Evolutionary conservation across 2,797 vertebrate genomes (phyloP), one percentile per base, ranked within the genome.

Genomic region (Epinephelus awoara): DNA sequence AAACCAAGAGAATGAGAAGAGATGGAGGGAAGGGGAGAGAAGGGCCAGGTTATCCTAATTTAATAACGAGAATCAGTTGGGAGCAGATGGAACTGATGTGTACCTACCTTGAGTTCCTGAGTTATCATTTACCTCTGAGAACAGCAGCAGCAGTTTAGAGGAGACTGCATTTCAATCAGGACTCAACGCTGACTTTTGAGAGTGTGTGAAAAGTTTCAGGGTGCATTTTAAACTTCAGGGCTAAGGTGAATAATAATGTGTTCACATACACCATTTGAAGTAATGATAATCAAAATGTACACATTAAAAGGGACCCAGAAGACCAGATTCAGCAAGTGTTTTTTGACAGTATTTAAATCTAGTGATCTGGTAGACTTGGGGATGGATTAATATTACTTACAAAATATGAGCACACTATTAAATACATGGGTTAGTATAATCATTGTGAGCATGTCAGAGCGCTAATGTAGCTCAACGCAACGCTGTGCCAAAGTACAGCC

Each of bases 21-120:
- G 75, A 83, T 51, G 46, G 34, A 75, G 67, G 21, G 50, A 56
- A 50, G 56, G n/a, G 29, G 61, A 58, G 64, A 74, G 73, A 79
- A 68, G 86, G 78, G 59, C 49, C 85, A 85, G 73, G 85, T 88
- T 88, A 86, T 88, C 25, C 82, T 90, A 77, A 92, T 88, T 84
- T 66, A 86, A 89, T 90, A 82, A 88, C 47, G 34, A 25, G 42
- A 89, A 88, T 88, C 66, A 82, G 54, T 50, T 72, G 79, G 79
- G 85, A 87, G 82, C 73, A 80, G 78, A 84, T 82, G 68, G 83
- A 85, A 79, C 67, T 72, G 75, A 80, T 72, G 76, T 82, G 65
- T 19, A 79, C 69, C 72, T 67, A 81, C 77, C 66, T 67, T 51
- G 62, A 80, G 67, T 72, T 79, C 59, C 50, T 25, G 52, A 64